Base-by-base conservation (phyloP, 2,888 invertebrate species). In the Anticlea derivata region DNA sequence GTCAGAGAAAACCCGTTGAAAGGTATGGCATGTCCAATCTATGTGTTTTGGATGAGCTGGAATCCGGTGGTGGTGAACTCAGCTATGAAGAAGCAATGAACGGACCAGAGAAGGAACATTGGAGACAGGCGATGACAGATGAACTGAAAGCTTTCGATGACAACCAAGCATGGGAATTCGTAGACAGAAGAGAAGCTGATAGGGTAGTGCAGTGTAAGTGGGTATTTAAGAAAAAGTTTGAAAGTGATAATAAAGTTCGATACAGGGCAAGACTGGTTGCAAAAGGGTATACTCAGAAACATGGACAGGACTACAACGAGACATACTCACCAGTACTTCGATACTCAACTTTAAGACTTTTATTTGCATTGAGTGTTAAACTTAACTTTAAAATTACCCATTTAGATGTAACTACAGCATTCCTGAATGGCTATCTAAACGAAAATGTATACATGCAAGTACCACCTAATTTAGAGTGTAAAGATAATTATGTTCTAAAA, bases 101-200 rank as follows among this genome's bases (percentile, higher is more conserved):
- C 6, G 51, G 63, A 10, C 49, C 58, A 4, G 63, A 65, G 31
- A 37, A 5, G 7, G 22, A 50, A 5, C 41, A 65, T n/a, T 60
- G 65, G 63, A 3, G 17, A 6, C 3, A 7, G 7, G 58, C 63
- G 6, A 50, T 62, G 30, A 0, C 37, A 12, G 60, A 58, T 5
- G 64, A 62, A 20, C 30, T 61, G 5, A 29, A 62, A 24, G 53
- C 49, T 6, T 63, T 66, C 27, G 29, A 54, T 8, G 60, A 66
- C 5, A 64, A 61, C 27, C 26, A 60, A 23, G 55, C 57, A 0
- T 68, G 63, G 63, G 61, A 58, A 7, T 1, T 65, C 0, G 55
- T 49, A n/a, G 52, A 63, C 13, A 17, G 3, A 1, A 60, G 60
- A 24, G 6, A 20, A 5, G 37, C 44, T 10, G 43, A n/a, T n/a